Evolutionary conservation across 2,113 vertebrate genomes (phyloP), one percentile per base, ranked within the genome.

Genomic region (Oreotrochilus melanogaster): DNA sequence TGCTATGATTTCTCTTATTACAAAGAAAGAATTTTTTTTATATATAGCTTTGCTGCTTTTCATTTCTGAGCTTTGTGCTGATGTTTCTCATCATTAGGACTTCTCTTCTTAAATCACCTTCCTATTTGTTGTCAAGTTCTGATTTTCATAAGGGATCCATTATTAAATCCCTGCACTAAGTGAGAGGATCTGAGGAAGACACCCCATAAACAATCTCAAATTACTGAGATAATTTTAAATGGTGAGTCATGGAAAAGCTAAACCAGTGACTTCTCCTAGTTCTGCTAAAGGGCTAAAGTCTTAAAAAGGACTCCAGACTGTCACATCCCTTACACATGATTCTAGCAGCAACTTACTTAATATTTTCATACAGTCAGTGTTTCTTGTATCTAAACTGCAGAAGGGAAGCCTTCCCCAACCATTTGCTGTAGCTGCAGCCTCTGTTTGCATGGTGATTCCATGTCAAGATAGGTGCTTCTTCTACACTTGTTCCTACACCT

Each of bases 401-500:
- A 67, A 81, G 25, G 39, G 22, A 27, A 78, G 23, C 8, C 23
- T 48, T 67, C 89, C 28, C 43, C 58, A 83, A 58, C 5, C 30
- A 43, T 61, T 73, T 88, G 58, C 6, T 72, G 21, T 57, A 53
- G 15, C 14, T 79, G 15, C 22, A 60, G 9, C 10, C 39, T 92
- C 35, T 43, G 3, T 33, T 67, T 65, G 14, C 54, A 90, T 67
- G n/a, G 30, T 33, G 12, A 92, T 3, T 7, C 18, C 10, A 6
- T 2, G 10, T 24, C 51, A 56, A n/a, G n/a, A 65, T 7, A 67
- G 11, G 3, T 1, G 0, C 35, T 69, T 12, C 8, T 4, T 12
- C 21, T 14, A 31, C 18, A 7, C 5, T 70, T 62, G 45, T 73
- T 17, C 51, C 23, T 7, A 57, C 14, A 42, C 9, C 3, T 72